These are phyloP conservation scores for Liopterus haemorrhoidalis DNA, from an alignment of 2,888 invertebrate species.

Conservation along the genomic window DNA sequence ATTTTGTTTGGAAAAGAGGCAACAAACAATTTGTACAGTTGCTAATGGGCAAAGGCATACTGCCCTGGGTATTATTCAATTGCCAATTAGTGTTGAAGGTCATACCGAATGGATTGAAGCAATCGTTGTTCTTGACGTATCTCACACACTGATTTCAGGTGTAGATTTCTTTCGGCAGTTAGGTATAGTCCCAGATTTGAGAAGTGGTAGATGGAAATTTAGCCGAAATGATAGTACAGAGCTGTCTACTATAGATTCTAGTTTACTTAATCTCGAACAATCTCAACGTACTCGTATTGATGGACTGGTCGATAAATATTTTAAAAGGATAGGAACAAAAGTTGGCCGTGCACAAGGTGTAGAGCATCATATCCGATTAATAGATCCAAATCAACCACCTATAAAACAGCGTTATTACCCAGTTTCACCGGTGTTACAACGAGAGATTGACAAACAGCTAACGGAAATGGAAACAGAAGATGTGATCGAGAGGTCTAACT, in stretches of 20 bases:
- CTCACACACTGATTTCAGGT: background rate
- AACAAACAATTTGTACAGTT: background rate
- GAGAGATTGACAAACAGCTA: slow-evolving; percentile 3
- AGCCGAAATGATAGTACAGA: background rate
- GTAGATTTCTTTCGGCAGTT: slow-evolving; percentile 2
- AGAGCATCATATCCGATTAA: slow-evolving; percentile 4
- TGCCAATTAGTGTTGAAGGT: background rate
- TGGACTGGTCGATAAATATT: no score
- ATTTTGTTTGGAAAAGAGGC: background rate
- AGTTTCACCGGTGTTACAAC: background rate
- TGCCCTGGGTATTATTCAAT: background rate
- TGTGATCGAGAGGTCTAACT: slow-evolving; percentile 1
- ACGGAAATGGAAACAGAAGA: background rate
- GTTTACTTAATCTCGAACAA: no score
- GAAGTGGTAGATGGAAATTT: background rate
- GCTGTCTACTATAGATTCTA: no score
- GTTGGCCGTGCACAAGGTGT: slow-evolving; percentile 2
- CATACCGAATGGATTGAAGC: no score
- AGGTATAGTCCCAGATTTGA: slow-evolving; percentile 1
- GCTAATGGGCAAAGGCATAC: background rate
- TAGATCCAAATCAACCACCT: background rate
- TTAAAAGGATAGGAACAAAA: background rate
- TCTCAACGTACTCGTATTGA: no score
- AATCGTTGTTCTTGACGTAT: no score
- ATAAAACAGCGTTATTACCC: background rate